A percentile compares a stretch with the other conserved stretches of the same genome.
Conservation (phyloP, 2,888 invertebrate genomes). For the Tetragonisca angustula region DNA sequence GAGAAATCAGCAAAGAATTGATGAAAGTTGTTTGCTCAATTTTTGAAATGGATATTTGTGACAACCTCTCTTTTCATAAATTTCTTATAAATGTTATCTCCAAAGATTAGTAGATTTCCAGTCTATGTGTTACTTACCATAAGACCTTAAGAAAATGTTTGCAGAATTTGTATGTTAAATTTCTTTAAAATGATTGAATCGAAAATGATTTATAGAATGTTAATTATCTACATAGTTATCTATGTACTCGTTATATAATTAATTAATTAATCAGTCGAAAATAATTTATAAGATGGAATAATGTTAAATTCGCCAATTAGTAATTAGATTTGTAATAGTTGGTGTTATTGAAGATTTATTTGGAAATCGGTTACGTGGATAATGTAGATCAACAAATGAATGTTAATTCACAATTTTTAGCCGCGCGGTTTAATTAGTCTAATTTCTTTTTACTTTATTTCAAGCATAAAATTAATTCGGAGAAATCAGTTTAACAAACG, state of each 20-base stretch:
- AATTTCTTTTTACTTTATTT: not conserved
- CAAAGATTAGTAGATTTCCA: no score
- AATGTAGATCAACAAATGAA: not conserved
- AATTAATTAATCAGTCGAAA: no score
- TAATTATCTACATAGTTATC: no score
- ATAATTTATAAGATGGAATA: no score
- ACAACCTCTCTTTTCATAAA: no score
- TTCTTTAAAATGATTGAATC: not conserved
- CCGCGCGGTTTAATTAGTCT: not conserved
- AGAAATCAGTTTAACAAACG: not conserved
- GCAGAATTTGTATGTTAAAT: not conserved
- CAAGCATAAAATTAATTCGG: not conserved
- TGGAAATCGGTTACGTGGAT: not conserved
- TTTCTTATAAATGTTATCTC: no score
- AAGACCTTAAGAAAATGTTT: not conserved
- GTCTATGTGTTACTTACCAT: no score
- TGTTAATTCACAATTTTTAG: slow-evolving; percentile 1
- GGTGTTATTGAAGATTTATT: not conserved
- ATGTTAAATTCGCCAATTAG: no score
- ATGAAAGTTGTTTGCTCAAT: not conserved
- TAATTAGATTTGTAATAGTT: not conserved
- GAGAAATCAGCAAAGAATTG: not conserved
- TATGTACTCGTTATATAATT: no score
- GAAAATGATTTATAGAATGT: not conserved
- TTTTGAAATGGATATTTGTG: not conserved